These are phyloP conservation scores for Pseudomyrmex concolor DNA, from an alignment of 1,140 invertebrate species.

Conservation along the genomic window DNA sequence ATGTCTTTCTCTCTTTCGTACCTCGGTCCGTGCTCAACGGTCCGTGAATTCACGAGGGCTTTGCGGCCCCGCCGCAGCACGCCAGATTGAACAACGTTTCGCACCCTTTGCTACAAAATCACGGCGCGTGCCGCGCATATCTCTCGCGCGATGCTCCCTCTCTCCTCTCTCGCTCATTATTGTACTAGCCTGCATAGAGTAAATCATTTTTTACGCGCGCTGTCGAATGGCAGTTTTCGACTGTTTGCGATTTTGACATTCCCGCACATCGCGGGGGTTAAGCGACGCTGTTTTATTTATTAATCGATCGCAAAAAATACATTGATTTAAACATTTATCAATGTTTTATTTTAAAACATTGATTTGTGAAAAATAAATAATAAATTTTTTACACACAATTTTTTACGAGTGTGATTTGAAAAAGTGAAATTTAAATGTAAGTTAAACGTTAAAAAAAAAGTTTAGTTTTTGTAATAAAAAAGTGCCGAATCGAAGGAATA, in stretches of 20 bases:
- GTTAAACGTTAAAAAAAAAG: not conserved
- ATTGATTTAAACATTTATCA: too few species aligned
- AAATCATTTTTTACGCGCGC: slow-evolving; percentile 43
- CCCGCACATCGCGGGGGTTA: not conserved
- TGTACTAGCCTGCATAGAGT: not conserved
- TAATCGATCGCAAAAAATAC: not conserved
- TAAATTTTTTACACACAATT: not conserved
- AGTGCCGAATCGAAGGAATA: too few species aligned
- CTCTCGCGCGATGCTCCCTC: slow-evolving; percentile 13
- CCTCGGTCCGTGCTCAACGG: slow-evolving; percentile 32
- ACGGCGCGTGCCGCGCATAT: slow-evolving; percentile 63
- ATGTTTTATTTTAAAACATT: too few species aligned
- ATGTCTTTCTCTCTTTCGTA: slow-evolving; percentile 59
- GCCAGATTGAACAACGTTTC: slow-evolving; percentile 48
- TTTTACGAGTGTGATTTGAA: not conserved
- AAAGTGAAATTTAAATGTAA: too few species aligned
- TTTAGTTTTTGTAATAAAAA: too few species aligned
- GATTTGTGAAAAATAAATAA: not conserved
- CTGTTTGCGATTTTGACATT: slow-evolving; percentile 7
- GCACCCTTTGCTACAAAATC: slow-evolving; percentile 67
- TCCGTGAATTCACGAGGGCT: slow-evolving; percentile 60
- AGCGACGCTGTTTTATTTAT: slow-evolving; percentile 11
- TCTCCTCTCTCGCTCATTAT: slow-evolving; percentile 40
- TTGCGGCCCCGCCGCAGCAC: slow-evolving; percentile 43
- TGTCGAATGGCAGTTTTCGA: slow-evolving; percentile 9